Conservation (phyloP, 2,888 invertebrate genomes). For the Lasioglossum malachurum region DNA sequence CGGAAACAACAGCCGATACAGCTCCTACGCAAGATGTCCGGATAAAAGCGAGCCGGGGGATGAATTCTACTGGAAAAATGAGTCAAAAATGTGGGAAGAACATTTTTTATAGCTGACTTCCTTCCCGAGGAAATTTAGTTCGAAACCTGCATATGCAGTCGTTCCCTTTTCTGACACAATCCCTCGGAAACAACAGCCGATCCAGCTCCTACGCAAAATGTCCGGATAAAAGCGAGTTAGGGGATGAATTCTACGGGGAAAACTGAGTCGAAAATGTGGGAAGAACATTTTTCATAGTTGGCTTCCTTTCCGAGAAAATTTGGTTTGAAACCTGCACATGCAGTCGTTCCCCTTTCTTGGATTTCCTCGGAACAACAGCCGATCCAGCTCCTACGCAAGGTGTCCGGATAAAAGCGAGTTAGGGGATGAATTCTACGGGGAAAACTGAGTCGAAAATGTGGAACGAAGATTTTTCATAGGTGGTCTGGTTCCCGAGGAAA, state of each 20-base stretch:
- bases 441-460: background rate
- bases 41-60: background rate
- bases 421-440: background rate
- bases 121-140: background rate
- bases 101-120: background rate
- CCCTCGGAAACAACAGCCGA: background rate
- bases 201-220: background rate
- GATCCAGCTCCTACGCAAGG: background rate
- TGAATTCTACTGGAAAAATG: background rate
- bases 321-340: too few relatives aligned
- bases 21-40: background rate
- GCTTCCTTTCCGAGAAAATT: too few relatives aligned
- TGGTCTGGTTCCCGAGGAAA: background rate
- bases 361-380: too few relatives aligned
- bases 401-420: background rate
- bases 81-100: background rate
- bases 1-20: background rate
- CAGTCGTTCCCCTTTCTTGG: too few relatives aligned
- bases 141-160: too few relatives aligned
- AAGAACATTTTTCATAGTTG: background rate
- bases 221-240: background rate
- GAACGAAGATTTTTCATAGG: background rate
- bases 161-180: too few relatives aligned
- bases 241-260: background rate
- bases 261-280: background rate